Evolutionary conservation across 2,888 invertebrate species (phyloP).

Genomic region (Lymantria dispar): DNA sequence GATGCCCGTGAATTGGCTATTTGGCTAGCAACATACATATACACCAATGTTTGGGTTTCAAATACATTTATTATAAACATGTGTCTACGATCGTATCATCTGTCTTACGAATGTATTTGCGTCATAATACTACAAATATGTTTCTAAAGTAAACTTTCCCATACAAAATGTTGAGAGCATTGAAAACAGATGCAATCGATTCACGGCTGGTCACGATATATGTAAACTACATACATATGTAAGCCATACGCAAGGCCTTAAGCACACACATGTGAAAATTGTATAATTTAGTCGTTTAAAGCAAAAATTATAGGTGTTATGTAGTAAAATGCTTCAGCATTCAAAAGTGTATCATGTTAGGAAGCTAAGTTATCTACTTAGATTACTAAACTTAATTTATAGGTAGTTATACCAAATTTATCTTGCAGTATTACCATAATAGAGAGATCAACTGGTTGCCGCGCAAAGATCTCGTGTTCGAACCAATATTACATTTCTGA

Average conservation of each 20-base stretch:
- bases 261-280: background rate
- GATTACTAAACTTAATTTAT: too few relatives aligned
- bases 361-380: too few relatives aligned
- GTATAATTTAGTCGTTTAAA: too few relatives aligned
- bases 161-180: conserved; percentile 14
- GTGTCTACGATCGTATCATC: conserved; percentile 28
- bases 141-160: conserved; percentile 28
- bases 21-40: conserved; percentile 17
- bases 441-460: too few relatives aligned
- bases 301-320: too few relatives aligned
- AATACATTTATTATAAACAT: conserved; percentile 29
- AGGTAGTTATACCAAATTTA: too few relatives aligned
- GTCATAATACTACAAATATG: conserved; percentile 32
- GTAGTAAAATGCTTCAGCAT: too few relatives aligned
- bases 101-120: conserved; percentile 25
- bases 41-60: conserved; percentile 27
- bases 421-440: too few relatives aligned
- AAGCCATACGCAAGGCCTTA: background rate
- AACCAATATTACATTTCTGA: too few relatives aligned
- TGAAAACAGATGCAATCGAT: conserved; percentile 27
- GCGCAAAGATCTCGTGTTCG: too few relatives aligned
- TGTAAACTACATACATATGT: background rate
- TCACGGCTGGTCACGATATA: conserved; percentile 9
- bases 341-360: too few relatives aligned
- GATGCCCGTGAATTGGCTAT: conserved; percentile 30